Percentiles rank a stretch among this genome's conserved stretches.
These are phyloP conservation scores for Lathronympha strigana DNA, from an alignment of 2,888 invertebrate genomes.

Conservation along the genomic window DNA sequence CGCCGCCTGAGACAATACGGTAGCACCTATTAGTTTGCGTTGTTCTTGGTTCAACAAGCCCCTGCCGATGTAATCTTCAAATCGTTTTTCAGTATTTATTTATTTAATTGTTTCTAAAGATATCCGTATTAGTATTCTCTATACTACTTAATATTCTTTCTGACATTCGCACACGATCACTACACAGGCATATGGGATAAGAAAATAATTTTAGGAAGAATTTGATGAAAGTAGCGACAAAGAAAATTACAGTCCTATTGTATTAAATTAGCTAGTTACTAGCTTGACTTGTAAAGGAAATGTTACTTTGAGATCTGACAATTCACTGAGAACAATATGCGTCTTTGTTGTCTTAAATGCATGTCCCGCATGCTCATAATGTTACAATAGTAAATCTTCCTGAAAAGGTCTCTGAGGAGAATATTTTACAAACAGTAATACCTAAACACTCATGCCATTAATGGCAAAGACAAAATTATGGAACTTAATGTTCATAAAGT, in stretches of 20 bases:
- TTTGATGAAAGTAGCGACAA: too few relatives aligned
- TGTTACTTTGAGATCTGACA: not conserved
- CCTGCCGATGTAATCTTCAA: not conserved
- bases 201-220: too few relatives aligned
- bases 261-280: too few relatives aligned
- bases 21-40: conserved; percentile 53
- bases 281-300: not conserved
- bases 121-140: too few relatives aligned
- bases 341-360: not conserved
- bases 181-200: too few relatives aligned
- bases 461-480: conserved; percentile 53
- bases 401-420: not conserved
- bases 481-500: conserved; percentile 52
- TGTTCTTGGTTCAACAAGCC: conserved; percentile 45
- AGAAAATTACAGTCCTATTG: too few relatives aligned
- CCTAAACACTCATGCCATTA: conserved; percentile 42
- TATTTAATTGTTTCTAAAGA: too few relatives aligned
- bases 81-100: not conserved
- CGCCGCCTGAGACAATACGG: too few relatives aligned
- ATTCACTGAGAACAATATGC: not conserved
- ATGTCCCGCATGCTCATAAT: not conserved
- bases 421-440: not conserved
- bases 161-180: too few relatives aligned
- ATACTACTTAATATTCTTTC: too few relatives aligned
- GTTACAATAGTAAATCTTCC: not conserved